Evolutionary conservation across 2,797 vertebrate genomes (phyloP).

Genomic region (Mus caroli): DNA sequence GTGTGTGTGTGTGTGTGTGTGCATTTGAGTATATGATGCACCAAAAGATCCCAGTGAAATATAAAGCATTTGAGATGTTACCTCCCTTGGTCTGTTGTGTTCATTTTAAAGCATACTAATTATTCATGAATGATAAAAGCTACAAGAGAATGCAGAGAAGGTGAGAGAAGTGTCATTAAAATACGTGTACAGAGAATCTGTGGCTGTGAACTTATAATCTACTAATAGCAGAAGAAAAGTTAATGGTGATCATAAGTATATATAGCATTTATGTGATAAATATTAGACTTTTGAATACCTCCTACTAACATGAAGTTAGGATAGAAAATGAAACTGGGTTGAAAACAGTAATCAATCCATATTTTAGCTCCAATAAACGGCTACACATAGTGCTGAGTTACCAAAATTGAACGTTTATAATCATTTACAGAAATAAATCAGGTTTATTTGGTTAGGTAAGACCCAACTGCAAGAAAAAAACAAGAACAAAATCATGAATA

Average conservation of each 20-base stretch:
- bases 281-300: background rate
- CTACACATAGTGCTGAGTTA: background rate
- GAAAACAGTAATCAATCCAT: background rate
- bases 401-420: constrained; percentile 6
- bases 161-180: background rate
- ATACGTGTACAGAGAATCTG: background rate
- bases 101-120: background rate
- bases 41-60: background rate
- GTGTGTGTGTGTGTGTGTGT: background rate
- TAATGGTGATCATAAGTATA: constrained; percentile 31
- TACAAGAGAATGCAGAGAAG: background rate
- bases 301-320: constrained; percentile 21
- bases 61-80: background rate
- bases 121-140: background rate
- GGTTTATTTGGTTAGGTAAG: background rate
- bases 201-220: background rate
- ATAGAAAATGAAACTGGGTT: background rate
- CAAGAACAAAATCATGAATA: background rate
- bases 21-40: background rate
- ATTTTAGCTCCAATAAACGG: background rate
- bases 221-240: background rate
- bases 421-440: constrained; percentile 9
- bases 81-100: background rate
- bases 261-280: background rate
- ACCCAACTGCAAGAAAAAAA: background rate